Conservation (phyloP, 2,797 vertebrate genomes). For the Eremophila alpestris region DNA sequence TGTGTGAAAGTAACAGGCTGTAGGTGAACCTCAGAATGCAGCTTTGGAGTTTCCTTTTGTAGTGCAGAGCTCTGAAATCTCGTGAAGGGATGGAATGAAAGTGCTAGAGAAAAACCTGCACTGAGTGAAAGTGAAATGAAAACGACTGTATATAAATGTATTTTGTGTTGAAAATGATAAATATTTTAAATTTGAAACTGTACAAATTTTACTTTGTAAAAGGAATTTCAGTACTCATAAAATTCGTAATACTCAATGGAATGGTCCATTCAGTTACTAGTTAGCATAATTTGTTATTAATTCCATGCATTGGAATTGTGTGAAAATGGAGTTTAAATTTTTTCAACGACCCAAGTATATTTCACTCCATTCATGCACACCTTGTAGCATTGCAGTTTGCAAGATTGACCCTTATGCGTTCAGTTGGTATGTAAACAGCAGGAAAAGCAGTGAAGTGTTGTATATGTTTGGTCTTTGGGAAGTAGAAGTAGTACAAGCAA, state of each 20-base stretch:
- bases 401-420: not conserved
- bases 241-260: not conserved
- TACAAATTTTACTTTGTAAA: not conserved
- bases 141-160: not conserved
- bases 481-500: not conserved
- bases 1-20: not conserved
- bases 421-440: not conserved
- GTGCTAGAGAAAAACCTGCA: not conserved
- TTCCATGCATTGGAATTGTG: not conserved
- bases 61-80: not conserved
- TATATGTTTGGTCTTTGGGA: not conserved
- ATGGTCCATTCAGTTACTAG: not conserved
- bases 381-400: not conserved
- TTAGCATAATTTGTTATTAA: not conserved
- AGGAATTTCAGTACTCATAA: not conserved
- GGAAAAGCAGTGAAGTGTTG: not conserved
- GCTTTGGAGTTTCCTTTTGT: not conserved
- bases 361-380: accelerated
- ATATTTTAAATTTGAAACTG: not conserved
- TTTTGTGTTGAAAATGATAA: not conserved
- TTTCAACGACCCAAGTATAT: not conserved
- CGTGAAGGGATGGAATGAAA: not conserved
- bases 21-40: not conserved
- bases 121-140: not conserved
- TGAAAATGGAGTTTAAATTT: not conserved